Evolutionary conservation across 2,888 invertebrate genomes (phyloP).

Genomic region (Tanaodytes sp.): DNA sequence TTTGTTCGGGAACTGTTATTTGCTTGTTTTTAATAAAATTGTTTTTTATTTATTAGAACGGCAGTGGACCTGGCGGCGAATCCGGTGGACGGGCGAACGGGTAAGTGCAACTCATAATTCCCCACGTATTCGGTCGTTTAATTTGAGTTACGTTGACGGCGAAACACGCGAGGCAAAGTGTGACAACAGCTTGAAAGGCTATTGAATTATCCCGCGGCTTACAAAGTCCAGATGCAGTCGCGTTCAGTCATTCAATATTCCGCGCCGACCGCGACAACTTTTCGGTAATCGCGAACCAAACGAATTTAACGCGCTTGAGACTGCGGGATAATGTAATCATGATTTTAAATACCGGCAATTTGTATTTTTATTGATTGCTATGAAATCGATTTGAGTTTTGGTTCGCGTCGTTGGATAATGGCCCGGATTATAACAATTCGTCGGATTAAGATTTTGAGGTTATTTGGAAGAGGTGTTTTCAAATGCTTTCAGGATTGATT

Average conservation of each 20-base stretch:
- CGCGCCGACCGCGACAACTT: neutral
- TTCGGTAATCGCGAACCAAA: constrained; percentile 14
- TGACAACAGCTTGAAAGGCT: constrained; percentile 4
- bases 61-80: constrained; percentile 85
- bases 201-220: constrained; percentile 6
- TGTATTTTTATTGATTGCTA: constrained; percentile 30
- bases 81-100: constrained; percentile 87
- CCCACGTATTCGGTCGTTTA: constrained; percentile 1
- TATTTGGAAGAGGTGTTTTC: too few relatives aligned
- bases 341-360: constrained; percentile 12
- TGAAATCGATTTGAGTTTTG: too few relatives aligned
- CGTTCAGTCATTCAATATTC: constrained; percentile 14
- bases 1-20: constrained; percentile 69
- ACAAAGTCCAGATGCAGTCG: neutral
- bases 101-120: constrained; percentile 75
- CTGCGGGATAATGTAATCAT: constrained; percentile 7
- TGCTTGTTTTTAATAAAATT: constrained; percentile 73
- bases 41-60: constrained; percentile 87
- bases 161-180: neutral
- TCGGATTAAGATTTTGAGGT: too few relatives aligned
- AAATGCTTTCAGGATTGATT: too few relatives aligned
- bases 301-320: constrained; percentile 10
- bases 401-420: too few relatives aligned
- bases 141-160: neutral
- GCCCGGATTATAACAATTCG: too few relatives aligned